Evolutionary conservation across 2,113 vertebrate species (phyloP), one percentile per base, ranked within the genome.

Genomic region (Planiliza haematocheilus): DNA sequence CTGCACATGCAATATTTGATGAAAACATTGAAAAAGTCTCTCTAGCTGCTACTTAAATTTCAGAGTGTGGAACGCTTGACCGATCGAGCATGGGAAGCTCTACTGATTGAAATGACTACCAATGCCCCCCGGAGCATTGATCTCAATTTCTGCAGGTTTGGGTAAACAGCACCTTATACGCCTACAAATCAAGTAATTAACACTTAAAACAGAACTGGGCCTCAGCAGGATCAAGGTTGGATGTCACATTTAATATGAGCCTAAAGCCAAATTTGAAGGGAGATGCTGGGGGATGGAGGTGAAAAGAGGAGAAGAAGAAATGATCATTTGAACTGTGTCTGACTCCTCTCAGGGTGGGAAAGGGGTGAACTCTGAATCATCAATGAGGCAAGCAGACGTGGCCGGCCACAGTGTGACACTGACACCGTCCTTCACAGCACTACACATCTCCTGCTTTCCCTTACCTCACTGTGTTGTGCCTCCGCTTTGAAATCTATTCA

Each of bases 171-270:
- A 89, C 86, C 86, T 78, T 82, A 85, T 76, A 66, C 20, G 88
- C 90, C 90, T 93, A 89, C 91, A 93, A 93, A 93, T 93, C 87
- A 90, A 83, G 89, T 88, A 86, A 92, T 93, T 93, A 93, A 91
- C 87, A 91, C 89, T 87, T 86, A 90, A 90, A 91, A 91, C 82
- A 85, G 73, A 82, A 49, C 63, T 41, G 77, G 81, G 73, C 66
- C 83, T 77, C 64, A 37, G 74, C 68, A 62, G 81, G 81, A 90
- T 88, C 79, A 87, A 89, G 89, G 90, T 79, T 66, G 77, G 74
- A 67, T 85, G 68, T 66, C 21, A 34, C 72, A 75, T 86, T 81
- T 75, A 70, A 83, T 79, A 48, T 61, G 20, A 60, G 65, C 68
- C 76, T 12, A 7, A 17, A 58, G 79, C 58, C 11, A 24, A 42